Evolutionary conservation across 1,140 invertebrate genomes (phyloP).

Genomic region (Apis mellifera): Amel_HAv3.1 CM009935.2:8046501-8047000

Average conservation of each 20-base stretch:
- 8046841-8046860: slow-evolving; percentile 61
- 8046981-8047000: not conserved
- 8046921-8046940: slow-evolving; percentile 6
- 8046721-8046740: not conserved
- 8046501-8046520: not conserved
- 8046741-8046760: slow-evolving; percentile 36
- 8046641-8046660: slow-evolving; percentile 47
- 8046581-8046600: slow-evolving; percentile 61
- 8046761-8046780: slow-evolving; percentile 34
- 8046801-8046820: slow-evolving; percentile 40
- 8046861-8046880: slow-evolving; percentile 41
- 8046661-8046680: slow-evolving; percentile 48
- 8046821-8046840: slow-evolving; percentile 61
- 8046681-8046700: slow-evolving; percentile 42
- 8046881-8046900: slow-evolving; percentile 22
- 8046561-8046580: slow-evolving; percentile 11
- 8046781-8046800: slow-evolving; percentile 57
- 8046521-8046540: not conserved
- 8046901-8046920: slow-evolving; percentile 17
- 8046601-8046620: slow-evolving; percentile 62
- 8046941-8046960: slow-evolving; percentile 27
- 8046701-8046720: not conserved
- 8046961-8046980: slow-evolving; percentile 9
- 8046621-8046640: slow-evolving; percentile 64
- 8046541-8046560: slow-evolving; percentile 47